Evolutionary conservation across 2,888 invertebrate species (phyloP).

Genomic region (Aleiodes testaceus): DNA sequence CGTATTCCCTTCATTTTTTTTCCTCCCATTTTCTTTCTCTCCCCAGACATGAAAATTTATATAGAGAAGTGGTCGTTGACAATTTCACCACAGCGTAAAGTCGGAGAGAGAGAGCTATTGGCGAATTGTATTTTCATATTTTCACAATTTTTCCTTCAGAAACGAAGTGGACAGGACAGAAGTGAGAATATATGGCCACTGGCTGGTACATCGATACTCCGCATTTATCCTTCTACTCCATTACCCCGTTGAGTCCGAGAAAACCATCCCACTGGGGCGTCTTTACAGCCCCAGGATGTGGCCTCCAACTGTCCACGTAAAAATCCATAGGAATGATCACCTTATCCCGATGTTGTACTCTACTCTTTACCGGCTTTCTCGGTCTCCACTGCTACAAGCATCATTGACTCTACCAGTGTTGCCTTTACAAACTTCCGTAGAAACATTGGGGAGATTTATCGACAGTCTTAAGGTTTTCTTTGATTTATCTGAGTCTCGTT

Average conservation of each 20-base stretch:
- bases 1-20: conserved; percentile 25
- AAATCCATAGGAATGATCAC: conserved; percentile 53
- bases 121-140: conserved; percentile 63
- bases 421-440: conserved; percentile 54
- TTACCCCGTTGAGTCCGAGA: conserved; percentile 60
- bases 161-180: conserved; percentile 5
- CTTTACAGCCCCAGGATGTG: conserved; percentile 3
- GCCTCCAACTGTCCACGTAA: conserved; percentile 43
- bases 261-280: conserved; percentile 37
- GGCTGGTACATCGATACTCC: conserved; percentile 57
- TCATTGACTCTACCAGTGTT: conserved; percentile 67
- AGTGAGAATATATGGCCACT: not conserved
- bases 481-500: conserved; percentile 37
- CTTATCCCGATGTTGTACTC: conserved; percentile 1
- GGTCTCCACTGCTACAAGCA: conserved; percentile 56
- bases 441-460: conserved; percentile 29
- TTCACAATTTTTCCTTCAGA: conserved; percentile 43
- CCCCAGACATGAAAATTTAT: conserved; percentile 37
- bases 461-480: conserved; percentile 42
- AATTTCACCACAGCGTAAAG: conserved; percentile 45
- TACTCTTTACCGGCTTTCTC: too few species aligned
- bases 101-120: conserved; percentile 62
- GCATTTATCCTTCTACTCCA: conserved; percentile 69
- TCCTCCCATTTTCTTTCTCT: conserved; percentile 30
- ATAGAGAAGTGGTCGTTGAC: conserved; percentile 27